Base-by-base conservation (phyloP, 2,888 invertebrate species). In the Cacoxenus indagator region DNA sequence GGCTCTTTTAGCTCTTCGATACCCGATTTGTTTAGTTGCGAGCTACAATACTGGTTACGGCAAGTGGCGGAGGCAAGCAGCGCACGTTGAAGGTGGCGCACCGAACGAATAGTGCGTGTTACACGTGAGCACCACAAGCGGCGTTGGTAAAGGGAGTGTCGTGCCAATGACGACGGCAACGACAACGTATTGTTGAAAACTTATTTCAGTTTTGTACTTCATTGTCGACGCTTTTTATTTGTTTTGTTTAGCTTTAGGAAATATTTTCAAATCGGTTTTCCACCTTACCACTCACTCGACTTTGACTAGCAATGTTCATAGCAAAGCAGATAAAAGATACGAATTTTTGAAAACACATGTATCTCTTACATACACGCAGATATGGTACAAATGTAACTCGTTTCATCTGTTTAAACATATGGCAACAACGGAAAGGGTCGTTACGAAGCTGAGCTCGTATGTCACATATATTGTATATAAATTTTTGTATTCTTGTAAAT, bases 81-180 rank as follows among this genome's bases (percentile, higher is more conserved):
- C n/a, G 45, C 6, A 17, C 6, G 9, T 11, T 14, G 27, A 27
- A 17, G 26, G 19, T 17, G 37, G 19, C 24, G 14, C 48, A 17
- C n/a, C 48, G 48, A 6, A 6, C 48, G 48, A 17, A 9, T 26
- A 55, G 27, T 55, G 55, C 55, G 27, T 37, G 24, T 26, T 59
- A 46, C 66, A 67, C 66, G 66, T 67, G 66, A 67, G 31, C 59
- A 59, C 59, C 31, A 67, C 59, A 65, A 37, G 37, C 37, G 37
- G 9, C 31, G 9, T 5, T 31, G 31, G 31, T 9, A 31, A 9
- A 31, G 31, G 37, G 9, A 37, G 37, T 11, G 37, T 2, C 37
- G 37, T 37, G n/a, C n/a, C n/a, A n/a, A n/a, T 14, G 31, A 31
- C 31, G 31, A 8, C 31, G 31, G 37, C 8, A 37, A 37, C 14